phyloP scores from a whole-genome alignment of 2,888 invertebrate genomes.

The Osedax fenrisi region DNA sequence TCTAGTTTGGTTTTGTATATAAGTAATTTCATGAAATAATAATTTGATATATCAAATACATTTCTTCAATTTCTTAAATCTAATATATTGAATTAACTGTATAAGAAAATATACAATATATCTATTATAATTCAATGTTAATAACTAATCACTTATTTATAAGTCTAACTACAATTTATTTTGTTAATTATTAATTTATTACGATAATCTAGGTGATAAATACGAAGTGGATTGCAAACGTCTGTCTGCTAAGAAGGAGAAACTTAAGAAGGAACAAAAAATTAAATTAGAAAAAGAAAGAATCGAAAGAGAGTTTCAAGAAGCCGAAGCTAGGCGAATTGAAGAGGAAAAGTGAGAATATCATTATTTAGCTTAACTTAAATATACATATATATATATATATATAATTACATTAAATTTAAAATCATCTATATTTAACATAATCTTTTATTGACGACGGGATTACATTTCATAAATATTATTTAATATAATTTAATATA shows the following conservation, averaged over 20 bases:
- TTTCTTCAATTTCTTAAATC: no score
- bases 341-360: slow-evolving; percentile 47
- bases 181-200: background rate
- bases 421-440: background rate
- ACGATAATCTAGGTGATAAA: background rate
- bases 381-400: background rate
- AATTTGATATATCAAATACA: no score
- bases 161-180: no score
- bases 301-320: slow-evolving; percentile 42
- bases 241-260: slow-evolving; percentile 47
- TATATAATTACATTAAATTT: background rate
- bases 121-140: no score
- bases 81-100: background rate
- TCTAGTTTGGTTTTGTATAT: no score
- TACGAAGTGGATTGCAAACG: slow-evolving; percentile 44
- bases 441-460: background rate
- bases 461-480: background rate
- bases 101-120: background rate
- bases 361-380: background rate
- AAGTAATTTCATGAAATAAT: no score
- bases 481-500: background rate
- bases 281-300: slow-evolving; percentile 43
- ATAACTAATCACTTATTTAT: no score
- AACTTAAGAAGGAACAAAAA: slow-evolving; percentile 44
- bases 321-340: slow-evolving; percentile 42